A percentile compares a stretch with the other conserved stretches of the same genome.
phyloP scores from a whole-genome alignment of 2,888 invertebrate genomes.

The Abrostola triplasia region DNA sequence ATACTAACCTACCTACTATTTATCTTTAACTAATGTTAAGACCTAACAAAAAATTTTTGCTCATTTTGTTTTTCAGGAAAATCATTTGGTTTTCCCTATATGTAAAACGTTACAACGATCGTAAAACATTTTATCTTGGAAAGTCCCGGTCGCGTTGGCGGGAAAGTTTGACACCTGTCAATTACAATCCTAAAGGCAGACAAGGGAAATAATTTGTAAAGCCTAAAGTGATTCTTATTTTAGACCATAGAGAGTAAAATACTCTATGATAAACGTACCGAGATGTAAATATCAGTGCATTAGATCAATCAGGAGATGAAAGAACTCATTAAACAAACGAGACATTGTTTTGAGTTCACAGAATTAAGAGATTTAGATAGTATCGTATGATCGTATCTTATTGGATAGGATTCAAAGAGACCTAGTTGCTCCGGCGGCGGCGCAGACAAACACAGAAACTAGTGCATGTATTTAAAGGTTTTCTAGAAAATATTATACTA shows the following conservation, averaged over 20 bases:
- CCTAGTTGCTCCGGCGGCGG: constrained; percentile 60
- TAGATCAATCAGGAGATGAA: constrained; percentile 56
- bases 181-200: constrained; percentile 12
- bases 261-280: constrained; percentile 19
- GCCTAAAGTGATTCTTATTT: constrained; percentile 20
- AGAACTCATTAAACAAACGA: constrained; percentile 53
- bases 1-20: too few species aligned
- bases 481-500: constrained; percentile 60
- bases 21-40: not conserved
- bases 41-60: not conserved
- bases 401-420: constrained; percentile 70
- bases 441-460: constrained; percentile 61
- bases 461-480: constrained; percentile 72
- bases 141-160: constrained; percentile 22
- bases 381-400: constrained; percentile 61
- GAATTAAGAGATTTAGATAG: constrained; percentile 52
- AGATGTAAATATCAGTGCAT: constrained; percentile 40
- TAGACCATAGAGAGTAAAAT: constrained; percentile 11
- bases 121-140: constrained; percentile 11
- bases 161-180: constrained; percentile 29
- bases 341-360: constrained; percentile 45
- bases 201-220: constrained; percentile 26
- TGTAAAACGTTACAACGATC: not conserved
- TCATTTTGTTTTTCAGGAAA: constrained; percentile 1
- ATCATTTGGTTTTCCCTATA: not conserved